Base-by-base conservation (phyloP, 2,797 vertebrate genomes). In the Notoglanidium macrostoma region DNA sequence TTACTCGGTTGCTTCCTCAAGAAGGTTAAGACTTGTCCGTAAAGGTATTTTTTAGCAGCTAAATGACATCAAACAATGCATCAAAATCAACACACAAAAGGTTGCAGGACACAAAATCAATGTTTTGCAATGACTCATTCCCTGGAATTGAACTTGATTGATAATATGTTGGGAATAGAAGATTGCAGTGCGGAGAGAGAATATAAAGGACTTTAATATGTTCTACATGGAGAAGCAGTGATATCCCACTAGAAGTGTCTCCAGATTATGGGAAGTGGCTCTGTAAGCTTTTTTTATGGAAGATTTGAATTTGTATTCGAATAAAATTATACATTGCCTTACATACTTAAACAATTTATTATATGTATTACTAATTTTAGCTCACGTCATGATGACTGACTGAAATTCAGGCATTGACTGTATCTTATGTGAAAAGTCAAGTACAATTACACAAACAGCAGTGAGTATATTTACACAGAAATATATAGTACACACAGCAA, bases 31-130 rank as follows among this genome's bases (percentile, higher is more conserved):
- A 9, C 49, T 55, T 44, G 65, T 72, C 29, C 0, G 11, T 72
- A 49, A 54, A 40, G 63, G 0, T n/a, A 32, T 78, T 78, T 32
- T 35, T 74, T 9, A 26, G n/a, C 26, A 78, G 29, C 51, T n/a
- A 57, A 78, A 32, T 35, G 55, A 59, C 77, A 51, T 57, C 76
- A 79, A 21, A 79, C 54, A 79, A 26, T 59, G 40, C 54, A 79
- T 79, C 77, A 79, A 40, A 78, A 35, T 57, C 51, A 54, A 54
- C 49, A 35, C 76, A 54, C 46, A 78, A 35, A 57, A 79, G 54
- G 54, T 79, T 57, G 29, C 21, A 7, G 11, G 77, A 57, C 77
- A 79, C 29, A 35, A 21, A 79, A 79, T 79, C 77, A 79, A 57
- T 79, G 29, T 35, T 23, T 23, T 35, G 76, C 32, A 35, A 8